phyloP scores from a whole-genome alignment of 2,797 vertebrate species.

The Falco rusticolus region DNA sequence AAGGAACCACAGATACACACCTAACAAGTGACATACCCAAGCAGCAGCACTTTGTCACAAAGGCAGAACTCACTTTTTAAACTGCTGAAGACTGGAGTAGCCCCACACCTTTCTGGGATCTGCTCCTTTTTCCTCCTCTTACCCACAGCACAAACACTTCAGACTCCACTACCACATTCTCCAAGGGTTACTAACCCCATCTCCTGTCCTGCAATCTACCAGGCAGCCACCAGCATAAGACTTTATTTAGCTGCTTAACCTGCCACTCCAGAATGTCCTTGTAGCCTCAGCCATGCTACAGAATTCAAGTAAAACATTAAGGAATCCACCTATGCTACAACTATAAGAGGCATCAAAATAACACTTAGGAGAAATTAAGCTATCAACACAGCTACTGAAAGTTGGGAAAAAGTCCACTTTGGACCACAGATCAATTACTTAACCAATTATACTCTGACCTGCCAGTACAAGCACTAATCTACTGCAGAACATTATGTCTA shows the following conservation, averaged over 20 bases:
- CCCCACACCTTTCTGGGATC: neutral
- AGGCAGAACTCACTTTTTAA: neutral
- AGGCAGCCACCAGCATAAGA: constrained; percentile 1
- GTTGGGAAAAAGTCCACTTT: neutral
- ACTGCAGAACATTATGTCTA: neutral
- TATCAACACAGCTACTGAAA: neutral
- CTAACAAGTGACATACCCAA: neutral
- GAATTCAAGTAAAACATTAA: neutral
- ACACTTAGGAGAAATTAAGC: neutral
- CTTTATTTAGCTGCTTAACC: constrained; percentile 28
- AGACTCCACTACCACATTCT: neutral
- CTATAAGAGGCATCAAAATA: neutral
- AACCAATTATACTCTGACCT: neutral
- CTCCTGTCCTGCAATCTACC: constrained; percentile 8
- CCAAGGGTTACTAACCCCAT: neutral
- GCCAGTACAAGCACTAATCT: neutral
- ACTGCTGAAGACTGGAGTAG: neutral
- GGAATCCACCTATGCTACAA: neutral
- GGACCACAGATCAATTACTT: neutral
- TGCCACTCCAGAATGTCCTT: neutral
- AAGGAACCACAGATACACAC: neutral
- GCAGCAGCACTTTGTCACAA: neutral
- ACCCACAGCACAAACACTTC: constrained; percentile 3
- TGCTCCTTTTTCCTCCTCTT: neutral
- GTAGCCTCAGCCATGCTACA: neutral